Evolutionary conservation across 2,113 vertebrate genomes (phyloP).

Genomic region (Raja brachyura): DNA sequence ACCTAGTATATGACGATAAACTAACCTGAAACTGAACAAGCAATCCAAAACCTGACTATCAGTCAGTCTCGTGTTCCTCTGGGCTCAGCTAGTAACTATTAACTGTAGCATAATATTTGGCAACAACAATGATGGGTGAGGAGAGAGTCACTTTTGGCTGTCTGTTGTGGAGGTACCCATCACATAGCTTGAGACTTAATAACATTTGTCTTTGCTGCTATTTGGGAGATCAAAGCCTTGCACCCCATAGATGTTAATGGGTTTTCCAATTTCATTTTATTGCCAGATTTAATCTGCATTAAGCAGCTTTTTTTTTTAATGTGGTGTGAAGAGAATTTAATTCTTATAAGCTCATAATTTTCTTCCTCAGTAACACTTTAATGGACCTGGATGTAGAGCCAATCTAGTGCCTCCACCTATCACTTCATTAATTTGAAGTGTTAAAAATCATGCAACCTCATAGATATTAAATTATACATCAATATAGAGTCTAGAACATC

Average conservation of each 20-base stretch:
- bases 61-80: not conserved
- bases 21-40: too few relatives aligned
- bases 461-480: conserved; percentile 27
- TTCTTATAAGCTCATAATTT: conserved; percentile 37
- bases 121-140: not conserved
- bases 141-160: not conserved
- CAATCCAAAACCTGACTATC: not conserved
- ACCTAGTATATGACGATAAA: too few relatives aligned
- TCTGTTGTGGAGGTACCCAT: not conserved
- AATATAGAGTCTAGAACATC: not conserved
- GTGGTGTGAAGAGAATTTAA: conserved; percentile 33
- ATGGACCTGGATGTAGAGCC: conserved; percentile 29
- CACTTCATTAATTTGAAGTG: conserved; percentile 36
- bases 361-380: conserved; percentile 33
- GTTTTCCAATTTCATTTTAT: conserved; percentile 38
- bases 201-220: conserved; percentile 17
- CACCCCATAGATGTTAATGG: conserved; percentile 26
- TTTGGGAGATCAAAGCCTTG: conserved; percentile 36
- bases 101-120: too few relatives aligned
- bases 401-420: conserved; percentile 25
- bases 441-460: not conserved
- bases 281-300: conserved; percentile 37
- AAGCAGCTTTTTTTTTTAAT: conserved; percentile 17
- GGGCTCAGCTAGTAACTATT: too few relatives aligned
- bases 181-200: not conserved